Base-by-base conservation (phyloP, 2,888 invertebrate genomes). In the Nomada flava region DNA sequence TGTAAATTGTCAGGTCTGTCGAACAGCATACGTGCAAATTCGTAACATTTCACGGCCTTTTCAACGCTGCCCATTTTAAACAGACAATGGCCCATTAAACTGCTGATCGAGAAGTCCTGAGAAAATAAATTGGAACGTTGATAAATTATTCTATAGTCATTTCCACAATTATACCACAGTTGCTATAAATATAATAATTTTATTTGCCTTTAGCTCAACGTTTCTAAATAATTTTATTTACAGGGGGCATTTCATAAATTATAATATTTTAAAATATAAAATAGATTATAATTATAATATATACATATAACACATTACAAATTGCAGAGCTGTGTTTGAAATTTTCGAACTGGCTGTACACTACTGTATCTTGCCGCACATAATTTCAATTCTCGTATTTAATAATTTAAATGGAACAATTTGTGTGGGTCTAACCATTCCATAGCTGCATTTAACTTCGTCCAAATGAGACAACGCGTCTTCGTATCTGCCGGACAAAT, bases 51-150 rank as follows among this genome's bases (percentile, higher is more conserved):
- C 1, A 91, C 77, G 0, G 90, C 91, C 23, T 88, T 74, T 20
- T 75, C 42, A 0, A 79, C 29, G 5, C 89, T 50, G 4, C 85
- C 86, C 26, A 72, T 18, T 84, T 89, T 85, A 23, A 87, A 86
- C 23, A 86, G 72, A 52, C 89, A 90, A 63, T 92, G 92, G 0
- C 92, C 92, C 84, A 88, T 86, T 23, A 92, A 77, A 67, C 90
- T 87, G 57, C 88, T 82, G 26, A 91, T 82, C 11, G 90, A 87
- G 47, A 89, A 91, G 68, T 92, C 91, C 92, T 92, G 67, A 13
- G 42, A 15, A 64, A n/a, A 62, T 26, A 26, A 20, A 50, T 23
- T 23, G 18, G 18, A 29, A 29, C 26, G 52, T 26, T 9, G 10
- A 10, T 26, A 20, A 59, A 29, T 18, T 18, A 47, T 15, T n/a